Evolutionary conservation across 2,888 invertebrate species (phyloP).

Genomic region (Ctena decussata): DNA sequence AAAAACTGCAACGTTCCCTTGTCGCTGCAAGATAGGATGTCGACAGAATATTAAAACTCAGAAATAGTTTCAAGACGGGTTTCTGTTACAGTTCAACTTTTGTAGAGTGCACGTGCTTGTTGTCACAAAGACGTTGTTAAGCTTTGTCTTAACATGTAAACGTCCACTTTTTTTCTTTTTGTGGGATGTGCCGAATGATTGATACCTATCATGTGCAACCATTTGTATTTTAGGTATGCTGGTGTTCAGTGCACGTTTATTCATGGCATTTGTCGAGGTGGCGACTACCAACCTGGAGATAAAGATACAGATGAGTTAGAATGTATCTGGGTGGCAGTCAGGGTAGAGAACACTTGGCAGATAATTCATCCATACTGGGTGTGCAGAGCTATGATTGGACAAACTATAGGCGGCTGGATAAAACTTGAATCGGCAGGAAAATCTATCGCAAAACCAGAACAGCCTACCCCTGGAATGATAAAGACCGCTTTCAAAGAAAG

Average conservation of each 20-base stretch:
- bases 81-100: too few relatives aligned
- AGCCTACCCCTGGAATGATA: slow-evolving; percentile 6
- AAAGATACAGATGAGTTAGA: background rate
- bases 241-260: slow-evolving; percentile 33
- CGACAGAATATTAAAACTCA: too few relatives aligned
- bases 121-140: too few relatives aligned
- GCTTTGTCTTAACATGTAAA: too few relatives aligned
- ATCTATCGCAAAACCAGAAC: background rate
- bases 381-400: slow-evolving; percentile 24
- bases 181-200: too few relatives aligned
- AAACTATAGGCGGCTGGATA: slow-evolving; percentile 21
- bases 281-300: slow-evolving; percentile 35
- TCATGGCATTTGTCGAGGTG: slow-evolving; percentile 25
- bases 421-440: slow-evolving; percentile 20
- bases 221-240: slow-evolving; percentile 17
- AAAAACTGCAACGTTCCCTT: too few relatives aligned
- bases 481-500: slow-evolving; percentile 34
- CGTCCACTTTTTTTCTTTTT: too few relatives aligned
- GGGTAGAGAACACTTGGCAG: slow-evolving; percentile 78
- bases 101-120: too few relatives aligned
- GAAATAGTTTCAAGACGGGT: too few relatives aligned
- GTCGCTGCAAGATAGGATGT: too few relatives aligned
- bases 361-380: slow-evolving; percentile 73
- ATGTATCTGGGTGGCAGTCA: slow-evolving; percentile 76
- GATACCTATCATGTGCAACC: too few relatives aligned